A percentile compares a stretch with the other conserved stretches of the same genome.
phyloP scores from a whole-genome alignment of 2,888 invertebrate genomes.

The Patella pellucida region DNA sequence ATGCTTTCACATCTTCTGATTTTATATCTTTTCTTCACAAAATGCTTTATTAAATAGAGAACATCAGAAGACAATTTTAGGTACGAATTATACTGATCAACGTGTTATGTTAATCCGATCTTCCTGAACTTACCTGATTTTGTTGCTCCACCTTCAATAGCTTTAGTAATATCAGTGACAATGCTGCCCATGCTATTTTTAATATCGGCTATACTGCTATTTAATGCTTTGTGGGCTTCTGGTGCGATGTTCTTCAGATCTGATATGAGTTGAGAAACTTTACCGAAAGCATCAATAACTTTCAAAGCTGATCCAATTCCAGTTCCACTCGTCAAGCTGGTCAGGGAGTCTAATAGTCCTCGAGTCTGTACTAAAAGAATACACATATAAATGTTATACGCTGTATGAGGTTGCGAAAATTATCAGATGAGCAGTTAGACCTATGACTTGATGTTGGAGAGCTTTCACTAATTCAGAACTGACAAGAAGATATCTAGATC shows the following conservation, averaged over 20 bases:
- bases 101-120: no score
- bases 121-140: background rate
- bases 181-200: conserved; percentile 1
- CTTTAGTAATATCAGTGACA: conserved; percentile 1
- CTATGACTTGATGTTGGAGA: no score
- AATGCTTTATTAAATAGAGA: no score
- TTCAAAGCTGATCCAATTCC: background rate
- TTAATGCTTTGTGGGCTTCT: conserved; percentile 1
- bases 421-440: no score
- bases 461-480: no score
- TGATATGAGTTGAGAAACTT: background rate
- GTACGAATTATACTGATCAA: no score
- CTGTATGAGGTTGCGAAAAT: no score
- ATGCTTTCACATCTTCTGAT: no score
- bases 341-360: background rate
- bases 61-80: no score
- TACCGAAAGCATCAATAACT: background rate
- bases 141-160: background rate
- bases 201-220: background rate
- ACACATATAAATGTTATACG: no score
- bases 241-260: conserved; percentile 3
- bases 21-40: no score
- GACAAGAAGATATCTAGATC: no score
- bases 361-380: background rate
- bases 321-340: background rate